These are phyloP conservation scores for Diplodus puntazzo DNA, from an alignment of 2,797 vertebrate genomes.

Conservation along the genomic window DNA sequence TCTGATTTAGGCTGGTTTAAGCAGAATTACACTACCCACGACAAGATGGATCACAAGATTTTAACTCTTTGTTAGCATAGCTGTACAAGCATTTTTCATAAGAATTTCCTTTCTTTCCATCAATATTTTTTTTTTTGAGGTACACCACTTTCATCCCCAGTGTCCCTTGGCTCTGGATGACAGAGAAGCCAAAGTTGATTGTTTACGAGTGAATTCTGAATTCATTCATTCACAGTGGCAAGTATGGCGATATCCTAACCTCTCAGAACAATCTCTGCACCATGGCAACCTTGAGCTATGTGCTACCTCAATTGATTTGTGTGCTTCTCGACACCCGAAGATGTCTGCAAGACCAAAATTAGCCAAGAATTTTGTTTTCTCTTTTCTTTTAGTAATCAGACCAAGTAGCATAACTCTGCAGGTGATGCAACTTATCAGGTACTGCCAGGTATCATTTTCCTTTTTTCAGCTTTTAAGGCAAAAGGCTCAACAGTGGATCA, in stretches of 20 bases:
- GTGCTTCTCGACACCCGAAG: conserved; percentile 78
- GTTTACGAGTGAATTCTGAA: conserved; percentile 79
- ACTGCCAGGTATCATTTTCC: conserved; percentile 75
- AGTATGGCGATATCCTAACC: conserved; percentile 83
- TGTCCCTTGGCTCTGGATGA: conserved; percentile 71
- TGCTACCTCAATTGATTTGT: conserved; percentile 76
- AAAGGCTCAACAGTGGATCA: conserved; percentile 86
- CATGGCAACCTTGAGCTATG: conserved; percentile 81
- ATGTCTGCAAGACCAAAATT: conserved; percentile 61
- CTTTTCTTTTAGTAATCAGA: conserved; percentile 55
- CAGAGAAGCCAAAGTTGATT: conserved; percentile 76
- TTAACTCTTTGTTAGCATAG: conserved; percentile 78
- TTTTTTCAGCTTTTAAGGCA: conserved; percentile 81
- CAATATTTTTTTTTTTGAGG: conserved; percentile 60
- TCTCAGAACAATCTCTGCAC: conserved; percentile 80
- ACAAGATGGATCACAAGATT: conserved; percentile 70
- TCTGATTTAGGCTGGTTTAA: conserved; percentile 82
- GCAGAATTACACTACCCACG: conserved; percentile 75
- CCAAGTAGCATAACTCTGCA: conserved; percentile 70
- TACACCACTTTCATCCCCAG: conserved; percentile 70
- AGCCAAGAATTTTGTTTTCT: conserved; percentile 34
- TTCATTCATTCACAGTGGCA: conserved; percentile 83
- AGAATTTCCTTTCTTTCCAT: conserved; percentile 50
- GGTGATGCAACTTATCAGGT: conserved; percentile 70
- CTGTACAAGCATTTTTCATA: conserved; percentile 69